A percentile compares a stretch with the other conserved stretches of the same genome.
These are phyloP conservation scores for Florisuga fusca DNA, from an alignment of 2,797 vertebrate species.

Conservation along the genomic window DNA sequence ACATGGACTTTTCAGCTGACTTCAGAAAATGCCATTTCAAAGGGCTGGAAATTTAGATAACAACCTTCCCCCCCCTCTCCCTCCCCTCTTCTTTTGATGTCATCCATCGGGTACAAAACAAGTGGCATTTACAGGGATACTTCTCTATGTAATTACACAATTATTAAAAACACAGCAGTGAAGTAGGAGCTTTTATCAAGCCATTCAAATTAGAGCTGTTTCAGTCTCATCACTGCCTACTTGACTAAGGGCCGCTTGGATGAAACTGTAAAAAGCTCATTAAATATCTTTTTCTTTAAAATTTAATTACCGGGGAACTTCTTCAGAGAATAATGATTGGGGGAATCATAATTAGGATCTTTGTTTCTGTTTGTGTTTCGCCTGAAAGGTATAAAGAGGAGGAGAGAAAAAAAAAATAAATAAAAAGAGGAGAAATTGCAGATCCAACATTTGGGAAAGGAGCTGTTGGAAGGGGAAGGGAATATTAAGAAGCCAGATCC, in stretches of 20 bases:
- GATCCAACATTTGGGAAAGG: constrained; percentile 64
- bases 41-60: constrained; percentile 64
- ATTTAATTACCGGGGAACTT: constrained; percentile 82
- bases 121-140: constrained; percentile 77
- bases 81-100: no score
- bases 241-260: constrained; percentile 76
- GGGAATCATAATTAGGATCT: constrained; percentile 79
- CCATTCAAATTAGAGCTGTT: constrained; percentile 80
- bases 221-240: constrained; percentile 79
- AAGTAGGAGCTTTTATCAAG: constrained; percentile 80
- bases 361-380: constrained; percentile 77
- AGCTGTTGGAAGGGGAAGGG: constrained; percentile 34
- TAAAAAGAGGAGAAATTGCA: constrained; percentile 73
- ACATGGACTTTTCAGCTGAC: constrained; percentile 74
- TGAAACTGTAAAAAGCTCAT: constrained; percentile 78
- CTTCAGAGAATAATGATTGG: constrained; percentile 78
- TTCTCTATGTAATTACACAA: constrained; percentile 80
- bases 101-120: constrained; percentile 71
- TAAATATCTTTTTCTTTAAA: constrained; percentile 81
- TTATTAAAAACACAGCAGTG: constrained; percentile 80
- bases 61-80: neutral
- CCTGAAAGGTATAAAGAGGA: constrained; percentile 77
- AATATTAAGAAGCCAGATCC: constrained; percentile 63
- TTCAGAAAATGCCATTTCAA: constrained; percentile 64
- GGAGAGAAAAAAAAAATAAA: constrained; percentile 11